phyloP scores from a whole-genome alignment of 2,797 vertebrate species.

The Emydoidea blandingii region DNA sequence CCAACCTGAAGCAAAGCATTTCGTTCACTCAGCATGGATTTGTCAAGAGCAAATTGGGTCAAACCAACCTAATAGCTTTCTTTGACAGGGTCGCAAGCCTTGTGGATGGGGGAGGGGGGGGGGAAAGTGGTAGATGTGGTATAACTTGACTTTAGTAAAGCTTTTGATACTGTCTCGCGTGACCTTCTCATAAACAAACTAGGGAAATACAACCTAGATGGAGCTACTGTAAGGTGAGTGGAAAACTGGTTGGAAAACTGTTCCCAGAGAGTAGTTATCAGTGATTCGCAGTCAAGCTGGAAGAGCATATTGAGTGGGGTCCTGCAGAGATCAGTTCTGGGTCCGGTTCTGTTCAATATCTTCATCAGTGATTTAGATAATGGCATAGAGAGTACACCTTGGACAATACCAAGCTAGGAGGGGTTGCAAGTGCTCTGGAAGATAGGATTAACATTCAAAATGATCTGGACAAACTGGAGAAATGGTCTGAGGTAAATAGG shows the following conservation, averaged over 20 bases:
- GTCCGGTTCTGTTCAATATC: background rate
- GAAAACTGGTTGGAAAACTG: background rate
- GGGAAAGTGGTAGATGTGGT: background rate
- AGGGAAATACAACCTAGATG: background rate
- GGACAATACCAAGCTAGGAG: background rate
- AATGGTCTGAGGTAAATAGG: background rate
- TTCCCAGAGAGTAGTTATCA: background rate
- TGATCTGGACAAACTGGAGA: background rate
- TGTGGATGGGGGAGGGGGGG: background rate
- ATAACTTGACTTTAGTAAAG: background rate
- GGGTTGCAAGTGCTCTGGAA: background rate
- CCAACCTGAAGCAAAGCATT: background rate
- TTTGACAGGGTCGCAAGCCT: background rate
- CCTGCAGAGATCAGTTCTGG: background rate
- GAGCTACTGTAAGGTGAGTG: background rate
- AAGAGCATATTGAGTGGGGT: background rate
- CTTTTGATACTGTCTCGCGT: background rate
- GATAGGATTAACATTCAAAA: background rate
- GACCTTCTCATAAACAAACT: background rate
- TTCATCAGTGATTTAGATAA: background rate
- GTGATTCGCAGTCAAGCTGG: background rate
- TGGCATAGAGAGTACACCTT: background rate
- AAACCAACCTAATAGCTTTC: background rate
- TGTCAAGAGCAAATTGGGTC: background rate
- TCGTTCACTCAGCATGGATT: background rate